A percentile compares a stretch with the other conserved stretches of the same genome.
phyloP scores from a whole-genome alignment of 2,113 vertebrate genomes.

The Fukomys damarensis region DNA sequence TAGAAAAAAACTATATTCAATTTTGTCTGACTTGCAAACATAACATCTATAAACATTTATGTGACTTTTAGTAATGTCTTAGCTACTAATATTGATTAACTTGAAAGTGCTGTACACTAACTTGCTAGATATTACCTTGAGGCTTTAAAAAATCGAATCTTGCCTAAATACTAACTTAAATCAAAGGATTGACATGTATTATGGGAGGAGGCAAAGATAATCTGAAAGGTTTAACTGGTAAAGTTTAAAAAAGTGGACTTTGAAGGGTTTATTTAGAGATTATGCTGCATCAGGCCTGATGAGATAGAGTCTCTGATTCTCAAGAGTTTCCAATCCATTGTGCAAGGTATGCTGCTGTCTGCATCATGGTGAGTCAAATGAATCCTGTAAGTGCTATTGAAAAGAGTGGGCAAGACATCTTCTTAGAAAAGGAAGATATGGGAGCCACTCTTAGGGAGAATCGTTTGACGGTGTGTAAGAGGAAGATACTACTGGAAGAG shows the following conservation, averaged over 20 bases:
- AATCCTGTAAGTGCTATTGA: background rate
- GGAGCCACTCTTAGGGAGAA: background rate
- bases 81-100: background rate
- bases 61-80: background rate
- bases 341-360: background rate
- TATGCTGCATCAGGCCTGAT: background rate
- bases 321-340: background rate
- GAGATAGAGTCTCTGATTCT: background rate
- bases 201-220: background rate
- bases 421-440: background rate
- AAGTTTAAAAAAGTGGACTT: background rate
- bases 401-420: fast-evolving
- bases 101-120: background rate
- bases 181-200: background rate
- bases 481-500: background rate
- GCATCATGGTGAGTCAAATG: background rate
- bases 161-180: background rate
- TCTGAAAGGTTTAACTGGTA: background rate
- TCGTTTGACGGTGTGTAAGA: fast-evolving
- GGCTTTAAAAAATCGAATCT: background rate
- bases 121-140: background rate
- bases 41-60: background rate
- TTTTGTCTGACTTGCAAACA: background rate
- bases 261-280: background rate
- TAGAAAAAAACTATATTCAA: background rate